phyloP scores from a whole-genome alignment of 2,797 vertebrate species.

The Masticophis lateralis region DNA sequence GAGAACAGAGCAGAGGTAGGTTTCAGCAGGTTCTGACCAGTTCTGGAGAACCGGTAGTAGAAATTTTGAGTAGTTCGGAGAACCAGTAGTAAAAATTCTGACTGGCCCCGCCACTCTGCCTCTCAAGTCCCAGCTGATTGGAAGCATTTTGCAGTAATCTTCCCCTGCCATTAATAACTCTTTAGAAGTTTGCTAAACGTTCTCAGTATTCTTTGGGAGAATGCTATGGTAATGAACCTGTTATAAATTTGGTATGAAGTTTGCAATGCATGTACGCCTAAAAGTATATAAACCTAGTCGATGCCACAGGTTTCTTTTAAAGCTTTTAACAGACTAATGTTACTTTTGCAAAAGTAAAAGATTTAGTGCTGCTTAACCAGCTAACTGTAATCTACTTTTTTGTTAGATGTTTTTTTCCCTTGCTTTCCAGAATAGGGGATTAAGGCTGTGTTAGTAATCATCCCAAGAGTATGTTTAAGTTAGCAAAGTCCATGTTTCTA shows the following conservation, averaged over 20 bases:
- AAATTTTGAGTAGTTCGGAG: too few relatives aligned
- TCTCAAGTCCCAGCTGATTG: too few relatives aligned
- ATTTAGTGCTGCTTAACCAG: background rate
- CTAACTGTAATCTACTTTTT: background rate
- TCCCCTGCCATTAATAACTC: background rate
- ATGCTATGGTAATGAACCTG: background rate
- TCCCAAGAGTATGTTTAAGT: slow-evolving; percentile 31
- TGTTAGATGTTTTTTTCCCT: background rate
- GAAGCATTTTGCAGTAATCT: too few relatives aligned
- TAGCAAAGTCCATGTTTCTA: slow-evolving; percentile 55
- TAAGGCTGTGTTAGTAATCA: slow-evolving; percentile 8
- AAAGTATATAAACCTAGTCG: background rate
- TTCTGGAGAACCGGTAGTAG: too few relatives aligned
- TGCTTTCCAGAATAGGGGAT: background rate
- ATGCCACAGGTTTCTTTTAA: background rate
- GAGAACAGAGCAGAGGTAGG: background rate
- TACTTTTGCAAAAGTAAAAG: background rate
- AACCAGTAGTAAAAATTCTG: too few relatives aligned
- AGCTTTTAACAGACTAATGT: background rate
- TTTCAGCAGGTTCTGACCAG: too few relatives aligned
- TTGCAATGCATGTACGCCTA: background rate
- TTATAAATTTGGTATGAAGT: background rate
- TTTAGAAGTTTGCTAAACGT: too few relatives aligned
- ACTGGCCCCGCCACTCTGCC: too few relatives aligned
- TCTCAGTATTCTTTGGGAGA: background rate